Base-by-base conservation (phyloP, 2,797 vertebrate species). In the Anomalospiza imberbis region DNA sequence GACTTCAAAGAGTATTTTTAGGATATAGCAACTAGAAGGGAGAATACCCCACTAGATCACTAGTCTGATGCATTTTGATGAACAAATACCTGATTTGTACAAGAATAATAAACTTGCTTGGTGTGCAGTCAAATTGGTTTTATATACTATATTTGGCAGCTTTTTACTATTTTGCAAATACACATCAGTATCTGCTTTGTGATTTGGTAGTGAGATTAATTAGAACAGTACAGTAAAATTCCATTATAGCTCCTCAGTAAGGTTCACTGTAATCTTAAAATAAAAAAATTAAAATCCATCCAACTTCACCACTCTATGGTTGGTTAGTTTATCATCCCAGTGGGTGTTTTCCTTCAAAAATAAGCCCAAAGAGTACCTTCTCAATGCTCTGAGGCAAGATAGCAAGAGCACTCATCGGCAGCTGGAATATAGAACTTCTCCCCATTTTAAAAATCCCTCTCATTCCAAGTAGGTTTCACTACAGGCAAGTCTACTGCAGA, bases 361-460 rank as follows among this genome's bases (percentile, higher is more conserved):
- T 40, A 91, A 94, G 73, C 92, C 96, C 94, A 93, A 63, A 95
- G 95, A 95, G 89, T 95, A 94, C 86, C 81, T 97, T 94, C 95
- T 91, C 61, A 85, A 81, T 81, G 85, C 94, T 94, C 93, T 85
- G 77, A 90, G 79, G 82, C 79, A 95, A 95, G 79, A 91, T 1
- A 95, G 95, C 92, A 95, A 88, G 90, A 94, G 85, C 82, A 91
- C 68, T 94, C 91, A 76, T 76, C 0, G 50, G 68, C 89, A 89
- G 94, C 70, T 92, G 76, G 67, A 88, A 72, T 45, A 86, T 0
- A 88, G 91, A 80, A 85, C 66, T 66, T 68, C 25, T 78, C 31
- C 51, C 83, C 48, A 29, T 86, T 94, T 85, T 45, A 85, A 94
- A 94, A 91, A 87, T 31, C 38, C 55, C 61, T 78, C 63, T 73